Percentiles rank a stretch among this genome's conserved stretches.
Evolutionary conservation across 2,113 vertebrate genomes (phyloP).

Genomic region (Hystrix cristata): DNA sequence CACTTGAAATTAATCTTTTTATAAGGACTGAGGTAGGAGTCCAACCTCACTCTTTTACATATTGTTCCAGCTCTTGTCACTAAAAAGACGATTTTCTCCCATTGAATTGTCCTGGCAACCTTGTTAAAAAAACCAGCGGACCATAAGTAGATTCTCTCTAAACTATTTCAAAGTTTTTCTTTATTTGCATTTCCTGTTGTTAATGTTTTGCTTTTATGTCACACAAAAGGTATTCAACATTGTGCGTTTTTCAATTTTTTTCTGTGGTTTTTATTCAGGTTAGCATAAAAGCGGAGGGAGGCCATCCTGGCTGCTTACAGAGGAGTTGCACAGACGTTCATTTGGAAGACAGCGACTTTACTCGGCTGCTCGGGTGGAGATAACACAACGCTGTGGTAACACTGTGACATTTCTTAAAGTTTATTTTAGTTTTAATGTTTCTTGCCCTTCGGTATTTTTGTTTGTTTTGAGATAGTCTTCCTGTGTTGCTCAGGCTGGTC

Average conservation of each 20-base stretch:
- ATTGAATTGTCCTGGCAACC: not conserved
- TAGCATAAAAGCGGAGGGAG: not conserved
- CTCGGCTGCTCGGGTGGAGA: not conserved
- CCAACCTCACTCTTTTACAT: not conserved
- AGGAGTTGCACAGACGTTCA: no score
- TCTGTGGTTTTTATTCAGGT: not conserved
- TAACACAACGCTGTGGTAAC: not conserved
- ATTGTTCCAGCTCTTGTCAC: not conserved
- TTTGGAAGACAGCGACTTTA: not conserved
- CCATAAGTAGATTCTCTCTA: not conserved
- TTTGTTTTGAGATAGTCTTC: not conserved
- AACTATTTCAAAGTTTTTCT: not conserved
- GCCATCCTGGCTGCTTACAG: not conserved
- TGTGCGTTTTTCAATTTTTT: not conserved
- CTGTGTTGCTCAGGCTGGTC: not conserved
- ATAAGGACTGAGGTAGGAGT: not conserved
- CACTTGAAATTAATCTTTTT: constrained; percentile 11
- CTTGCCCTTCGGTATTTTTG: not conserved
- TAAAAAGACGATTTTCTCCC: not conserved
- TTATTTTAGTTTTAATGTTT: not conserved
- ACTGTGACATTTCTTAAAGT: not conserved
- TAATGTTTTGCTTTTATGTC: not conserved
- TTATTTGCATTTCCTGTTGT: not conserved
- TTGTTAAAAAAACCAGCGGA: not conserved
- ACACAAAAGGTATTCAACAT: not conserved